phyloP scores from a whole-genome alignment of 2,888 invertebrate genomes.

The Melipona bicolor region DNA sequence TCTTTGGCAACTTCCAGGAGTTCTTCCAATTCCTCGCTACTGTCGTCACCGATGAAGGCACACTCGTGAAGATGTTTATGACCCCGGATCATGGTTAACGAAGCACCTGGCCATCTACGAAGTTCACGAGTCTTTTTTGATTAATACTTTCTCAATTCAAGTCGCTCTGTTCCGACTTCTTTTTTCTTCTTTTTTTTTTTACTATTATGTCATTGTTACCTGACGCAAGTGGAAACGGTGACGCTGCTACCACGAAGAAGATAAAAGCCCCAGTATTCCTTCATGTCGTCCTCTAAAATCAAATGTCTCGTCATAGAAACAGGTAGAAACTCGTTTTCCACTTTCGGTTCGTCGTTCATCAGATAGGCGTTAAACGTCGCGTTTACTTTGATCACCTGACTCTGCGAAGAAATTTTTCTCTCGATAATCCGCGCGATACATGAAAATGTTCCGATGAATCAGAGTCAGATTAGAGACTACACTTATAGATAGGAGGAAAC shows the following conservation, averaged over 20 bases:
- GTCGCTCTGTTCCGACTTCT: neutral
- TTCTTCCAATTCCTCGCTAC: constrained; percentile 91
- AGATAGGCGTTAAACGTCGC: constrained; percentile 91
- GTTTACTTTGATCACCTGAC: constrained; percentile 89
- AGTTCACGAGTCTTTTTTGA: neutral
- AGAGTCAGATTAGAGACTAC: too few species aligned
- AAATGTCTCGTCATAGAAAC: constrained; percentile 90
- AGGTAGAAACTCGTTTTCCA: constrained; percentile 86
- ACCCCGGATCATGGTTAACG: constrained; percentile 90
- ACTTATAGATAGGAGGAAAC: neutral
- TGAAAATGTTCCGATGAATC: neutral
- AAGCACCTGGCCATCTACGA: constrained; percentile 90
- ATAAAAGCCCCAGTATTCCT: constrained; percentile 94
- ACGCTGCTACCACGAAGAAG: constrained; percentile 90
- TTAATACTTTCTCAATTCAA: neutral
- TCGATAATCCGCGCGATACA: neutral
- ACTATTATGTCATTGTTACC: constrained; percentile 84
- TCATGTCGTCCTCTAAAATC: constrained; percentile 91
- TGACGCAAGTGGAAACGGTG: constrained; percentile 90
- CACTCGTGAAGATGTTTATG: constrained; percentile 92
- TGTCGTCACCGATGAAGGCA: constrained; percentile 92
- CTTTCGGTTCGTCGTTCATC: constrained; percentile 87
- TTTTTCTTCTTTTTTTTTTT: neutral
- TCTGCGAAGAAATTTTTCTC: constrained; percentile 82
- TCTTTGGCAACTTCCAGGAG: constrained; percentile 85